phyloP scores from a whole-genome alignment of 2,797 vertebrate species.

The Characodon lateralis region DNA sequence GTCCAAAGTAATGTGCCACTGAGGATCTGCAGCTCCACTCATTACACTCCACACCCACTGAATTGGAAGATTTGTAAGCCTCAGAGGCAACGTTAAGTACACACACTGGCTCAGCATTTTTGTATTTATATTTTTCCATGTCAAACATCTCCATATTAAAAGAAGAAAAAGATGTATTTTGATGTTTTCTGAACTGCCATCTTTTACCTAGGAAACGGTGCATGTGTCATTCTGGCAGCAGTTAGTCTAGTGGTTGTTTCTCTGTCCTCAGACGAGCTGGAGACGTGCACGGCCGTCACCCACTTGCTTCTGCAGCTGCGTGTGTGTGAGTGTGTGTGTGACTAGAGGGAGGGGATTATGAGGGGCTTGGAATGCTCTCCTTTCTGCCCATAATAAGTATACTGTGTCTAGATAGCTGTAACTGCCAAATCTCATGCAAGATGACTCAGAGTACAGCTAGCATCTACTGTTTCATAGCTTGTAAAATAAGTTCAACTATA shows the following conservation, averaged over 20 bases:
- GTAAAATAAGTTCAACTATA: slow-evolving; percentile 84
- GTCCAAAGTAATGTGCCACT: slow-evolving; percentile 32
- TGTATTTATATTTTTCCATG: slow-evolving; percentile 77
- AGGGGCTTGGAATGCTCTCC: slow-evolving; percentile 60
- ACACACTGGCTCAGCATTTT: slow-evolving; percentile 71
- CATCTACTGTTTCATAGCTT: slow-evolving; percentile 86
- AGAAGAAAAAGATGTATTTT: slow-evolving; percentile 56
- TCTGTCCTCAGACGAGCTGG: slow-evolving; percentile 73
- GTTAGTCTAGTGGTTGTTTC: slow-evolving; percentile 65
- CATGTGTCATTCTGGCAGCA: slow-evolving; percentile 67
- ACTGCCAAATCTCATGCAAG: slow-evolving; percentile 83
- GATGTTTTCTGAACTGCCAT: slow-evolving; percentile 73
- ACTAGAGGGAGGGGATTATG: slow-evolving; percentile 18
- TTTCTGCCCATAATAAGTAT: slow-evolving; percentile 73
- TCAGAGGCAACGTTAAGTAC: slow-evolving; percentile 58
- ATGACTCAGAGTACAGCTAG: slow-evolving; percentile 81
- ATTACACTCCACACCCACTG: slow-evolving; percentile 47
- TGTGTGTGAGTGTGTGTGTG: slow-evolving; percentile 16
- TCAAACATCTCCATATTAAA: slow-evolving; percentile 67
- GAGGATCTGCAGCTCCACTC: slow-evolving; percentile 47
- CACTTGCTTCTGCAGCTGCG: slow-evolving; percentile 72
- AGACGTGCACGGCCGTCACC: slow-evolving; percentile 69
- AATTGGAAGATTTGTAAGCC: slow-evolving; percentile 63
- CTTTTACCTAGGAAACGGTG: slow-evolving; percentile 60
- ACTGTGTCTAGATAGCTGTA: slow-evolving; percentile 85